Evolutionary conservation across 1,140 invertebrate genomes (phyloP).

Genomic region (Zaprionus inermis): DNA sequence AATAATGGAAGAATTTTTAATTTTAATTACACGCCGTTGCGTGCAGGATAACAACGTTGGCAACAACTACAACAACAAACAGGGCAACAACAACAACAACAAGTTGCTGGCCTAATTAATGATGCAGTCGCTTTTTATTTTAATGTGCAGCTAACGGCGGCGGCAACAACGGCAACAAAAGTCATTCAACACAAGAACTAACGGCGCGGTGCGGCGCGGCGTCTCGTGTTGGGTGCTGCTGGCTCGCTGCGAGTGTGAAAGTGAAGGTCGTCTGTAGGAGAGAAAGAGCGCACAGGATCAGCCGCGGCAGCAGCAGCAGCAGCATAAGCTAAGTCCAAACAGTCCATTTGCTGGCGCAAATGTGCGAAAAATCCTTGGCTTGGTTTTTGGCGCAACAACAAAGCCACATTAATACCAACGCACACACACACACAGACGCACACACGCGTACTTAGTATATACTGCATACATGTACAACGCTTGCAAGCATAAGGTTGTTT

Average conservation of each 20-base stretch:
- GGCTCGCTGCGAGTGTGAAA: slow-evolving; percentile 48
- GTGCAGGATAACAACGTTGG: slow-evolving; percentile 27
- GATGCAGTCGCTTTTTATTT: slow-evolving; percentile 44
- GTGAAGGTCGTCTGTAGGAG: slow-evolving; percentile 80
- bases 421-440: slow-evolving; percentile 35
- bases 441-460: background rate
- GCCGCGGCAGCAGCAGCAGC: slow-evolving; percentile 26
- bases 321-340: slow-evolving; percentile 48
- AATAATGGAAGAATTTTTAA: slow-evolving; percentile 34
- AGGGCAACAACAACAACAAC: slow-evolving; percentile 31
- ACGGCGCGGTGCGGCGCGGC: slow-evolving; percentile 19
- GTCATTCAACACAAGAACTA: slow-evolving; percentile 54
- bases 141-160: slow-evolving; percentile 42
- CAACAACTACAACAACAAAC: slow-evolving; percentile 23
- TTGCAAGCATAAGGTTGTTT: slow-evolving; percentile 3
- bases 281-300: slow-evolving; percentile 64
- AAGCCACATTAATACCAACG: slow-evolving; percentile 51
- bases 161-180: slow-evolving; percentile 35
- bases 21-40: slow-evolving; percentile 44
- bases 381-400: slow-evolving; percentile 80
- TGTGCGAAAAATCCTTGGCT: slow-evolving; percentile 80
- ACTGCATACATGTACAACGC: slow-evolving; percentile 12
- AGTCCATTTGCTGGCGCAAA: slow-evolving; percentile 70
- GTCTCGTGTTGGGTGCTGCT: slow-evolving; percentile 21
- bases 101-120: slow-evolving; percentile 64